Evolutionary conservation across 2,113 vertebrate species (phyloP), one percentile per base, ranked within the genome.

Genomic region (Eurypyga helias): DNA sequence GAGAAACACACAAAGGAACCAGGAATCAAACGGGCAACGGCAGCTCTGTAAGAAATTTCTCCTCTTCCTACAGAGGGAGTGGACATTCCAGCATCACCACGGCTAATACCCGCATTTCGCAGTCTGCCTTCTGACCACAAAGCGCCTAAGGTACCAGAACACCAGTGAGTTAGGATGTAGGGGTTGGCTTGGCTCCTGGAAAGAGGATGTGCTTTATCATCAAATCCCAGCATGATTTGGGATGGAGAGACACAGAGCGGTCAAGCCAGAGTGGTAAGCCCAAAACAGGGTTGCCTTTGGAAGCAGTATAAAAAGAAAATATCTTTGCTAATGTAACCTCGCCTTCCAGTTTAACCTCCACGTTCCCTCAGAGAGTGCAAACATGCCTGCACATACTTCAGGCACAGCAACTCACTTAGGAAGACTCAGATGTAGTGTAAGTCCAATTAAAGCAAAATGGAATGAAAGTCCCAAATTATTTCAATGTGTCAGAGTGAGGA

Each of bases 121-220:
- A 95, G 91, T 25, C 92, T 97, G 93, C 38, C 81, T 96, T 58
- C 81, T 93, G 79, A 96, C 95, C 91, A 94, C 94, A 92, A 90
- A 96, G 90, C 95, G 91, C 96, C 91, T 95, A 64, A 93, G 93
- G 90, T 91, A 96, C 77, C 89, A 93, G 95, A 96, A 96, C 76
- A 91, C 43, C 96, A 96, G 90, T 49, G 89, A 94, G 69, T 82
- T 72, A 66, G 96, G 89, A 95, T 86, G 89, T 90, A 91, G 93
- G 91, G 72, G 43, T 87, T 95, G 94, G 92, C 92, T 75, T 87
- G 82, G 84, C 75, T 95, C 94, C 94, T 94, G 97, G 94, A 95
- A 96, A 96, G 96, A 92, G 92, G 95, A 96, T 96, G 88, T 96
- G 93, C 90, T 96, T 96, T 97, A 96, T 96, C 94, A 96, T 97